Conservation (phyloP, 2,888 invertebrate species). For the Diaprepes abbreviatus region DNA sequence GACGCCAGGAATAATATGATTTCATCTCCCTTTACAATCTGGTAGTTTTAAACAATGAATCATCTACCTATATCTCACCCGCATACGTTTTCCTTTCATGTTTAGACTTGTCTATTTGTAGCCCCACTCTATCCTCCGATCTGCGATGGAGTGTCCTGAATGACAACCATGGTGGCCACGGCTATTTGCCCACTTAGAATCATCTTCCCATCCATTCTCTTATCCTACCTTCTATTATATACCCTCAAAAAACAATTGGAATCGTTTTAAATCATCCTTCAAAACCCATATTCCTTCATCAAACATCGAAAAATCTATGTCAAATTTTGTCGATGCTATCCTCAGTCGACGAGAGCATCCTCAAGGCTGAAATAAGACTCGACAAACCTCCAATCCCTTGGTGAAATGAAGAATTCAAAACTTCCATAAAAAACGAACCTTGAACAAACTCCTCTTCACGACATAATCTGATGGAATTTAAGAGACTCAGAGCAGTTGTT, state of each 20-base stretch:
- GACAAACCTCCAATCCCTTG: not conserved
- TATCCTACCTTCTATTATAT: no score
- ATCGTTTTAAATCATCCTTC: not conserved
- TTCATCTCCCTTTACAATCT: no score
- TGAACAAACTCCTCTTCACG: not conserved
- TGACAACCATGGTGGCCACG: not conserved
- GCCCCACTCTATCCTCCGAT: not conserved
- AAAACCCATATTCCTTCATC: no score
- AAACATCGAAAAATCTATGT: no score
- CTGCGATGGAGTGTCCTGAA: not conserved
- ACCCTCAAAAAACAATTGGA: no score
- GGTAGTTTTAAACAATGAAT: not conserved
- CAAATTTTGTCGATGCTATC: not conserved
- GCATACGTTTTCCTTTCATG: not conserved
- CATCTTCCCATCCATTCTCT: no score
- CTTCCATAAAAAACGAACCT: not conserved
- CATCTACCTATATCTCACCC: not conserved
- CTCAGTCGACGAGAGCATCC: not conserved
- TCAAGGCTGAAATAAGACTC: not conserved
- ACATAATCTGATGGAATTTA: not conserved
- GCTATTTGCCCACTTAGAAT: not conserved
- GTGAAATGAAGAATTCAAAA: not conserved
- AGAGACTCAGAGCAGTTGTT: not conserved
- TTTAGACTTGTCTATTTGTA: not conserved
- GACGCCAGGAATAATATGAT: no score